These are phyloP conservation scores for Yponomeuta plumbellus DNA, from an alignment of 2,888 invertebrate species.

Conservation along the genomic window DNA sequence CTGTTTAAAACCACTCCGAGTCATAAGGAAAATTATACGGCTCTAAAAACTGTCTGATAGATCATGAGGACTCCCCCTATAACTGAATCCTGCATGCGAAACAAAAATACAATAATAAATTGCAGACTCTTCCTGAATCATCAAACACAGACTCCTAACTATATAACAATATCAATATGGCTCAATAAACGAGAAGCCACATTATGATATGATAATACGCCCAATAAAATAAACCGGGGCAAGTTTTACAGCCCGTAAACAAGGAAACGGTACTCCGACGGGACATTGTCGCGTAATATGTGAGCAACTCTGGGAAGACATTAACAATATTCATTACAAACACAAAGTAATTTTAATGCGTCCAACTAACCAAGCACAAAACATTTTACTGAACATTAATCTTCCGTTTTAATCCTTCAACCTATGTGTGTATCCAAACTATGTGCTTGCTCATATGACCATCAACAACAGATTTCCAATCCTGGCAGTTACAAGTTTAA, in stretches of 20 bases:
- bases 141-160: neutral
- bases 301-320: neutral
- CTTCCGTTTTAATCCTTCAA: no score
- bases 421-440: no score
- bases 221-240: neutral
- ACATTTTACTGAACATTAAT: neutral
- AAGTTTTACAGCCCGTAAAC: constrained; percentile 58
- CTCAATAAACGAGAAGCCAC: neutral
- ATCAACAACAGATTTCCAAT: no score
- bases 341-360: neutral
- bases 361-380: neutral
- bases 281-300: constrained; percentile 18
- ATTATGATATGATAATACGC: neutral
- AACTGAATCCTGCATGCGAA: no score
- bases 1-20: no score
- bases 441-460: no score
- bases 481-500: no score
- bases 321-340: neutral
- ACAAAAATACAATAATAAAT: no score
- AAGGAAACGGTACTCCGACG: constrained; percentile 32
- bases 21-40: no score
- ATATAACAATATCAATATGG: neutral
- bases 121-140: no score
- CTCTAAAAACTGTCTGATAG: no score
- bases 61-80: no score